These are phyloP conservation scores for Clarias gariepinus DNA, from an alignment of 2,113 vertebrate genomes.

Conservation along the genomic window DNA sequence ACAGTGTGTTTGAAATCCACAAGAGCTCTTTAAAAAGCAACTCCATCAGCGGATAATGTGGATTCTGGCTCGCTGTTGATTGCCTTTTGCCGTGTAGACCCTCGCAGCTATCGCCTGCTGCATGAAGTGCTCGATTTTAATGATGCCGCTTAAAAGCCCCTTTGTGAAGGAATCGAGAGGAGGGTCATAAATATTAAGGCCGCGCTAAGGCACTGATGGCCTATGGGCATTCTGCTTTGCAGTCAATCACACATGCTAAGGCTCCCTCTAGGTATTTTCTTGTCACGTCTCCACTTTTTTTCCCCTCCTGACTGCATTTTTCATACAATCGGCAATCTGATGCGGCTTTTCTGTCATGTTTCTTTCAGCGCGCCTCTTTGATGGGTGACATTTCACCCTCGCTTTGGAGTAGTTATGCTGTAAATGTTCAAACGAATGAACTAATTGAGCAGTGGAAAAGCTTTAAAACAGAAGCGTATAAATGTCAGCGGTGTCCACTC, in stretches of 20 bases:
- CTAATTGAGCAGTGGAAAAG: slow-evolving; percentile 38
- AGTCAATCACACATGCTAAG: slow-evolving; percentile 45
- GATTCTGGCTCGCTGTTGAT: slow-evolving; percentile 19
- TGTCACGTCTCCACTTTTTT: not conserved
- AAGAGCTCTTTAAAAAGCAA: slow-evolving; percentile 30
- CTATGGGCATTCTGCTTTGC: slow-evolving; percentile 36
- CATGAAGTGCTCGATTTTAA: slow-evolving; percentile 43
- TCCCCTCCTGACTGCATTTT: slow-evolving; percentile 40
- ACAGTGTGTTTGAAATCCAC: not conserved
- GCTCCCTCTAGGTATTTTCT: slow-evolving; percentile 37
- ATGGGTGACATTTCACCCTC: slow-evolving; percentile 45
- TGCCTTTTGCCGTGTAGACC: slow-evolving; percentile 18
- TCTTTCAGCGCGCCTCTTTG: slow-evolving; percentile 38
- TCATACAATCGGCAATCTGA: slow-evolving; percentile 33
- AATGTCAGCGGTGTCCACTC: slow-evolving; percentile 34
- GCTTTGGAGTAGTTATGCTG: slow-evolving; percentile 32
- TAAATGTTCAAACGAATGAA: slow-evolving; percentile 42
- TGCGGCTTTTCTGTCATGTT: slow-evolving; percentile 38
- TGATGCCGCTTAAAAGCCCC: slow-evolving; percentile 45
- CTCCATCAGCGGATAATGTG: slow-evolving; percentile 36
- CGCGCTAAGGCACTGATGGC: slow-evolving; percentile 26
- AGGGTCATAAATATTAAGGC: slow-evolving; percentile 52
- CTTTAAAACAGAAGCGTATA: slow-evolving; percentile 36
- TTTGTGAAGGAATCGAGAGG: slow-evolving; percentile 38
- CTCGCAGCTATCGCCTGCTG: slow-evolving; percentile 21